These are phyloP conservation scores for Tapirus terrestris DNA, from an alignment of 2,113 vertebrate genomes.

Conservation along the genomic window DNA sequence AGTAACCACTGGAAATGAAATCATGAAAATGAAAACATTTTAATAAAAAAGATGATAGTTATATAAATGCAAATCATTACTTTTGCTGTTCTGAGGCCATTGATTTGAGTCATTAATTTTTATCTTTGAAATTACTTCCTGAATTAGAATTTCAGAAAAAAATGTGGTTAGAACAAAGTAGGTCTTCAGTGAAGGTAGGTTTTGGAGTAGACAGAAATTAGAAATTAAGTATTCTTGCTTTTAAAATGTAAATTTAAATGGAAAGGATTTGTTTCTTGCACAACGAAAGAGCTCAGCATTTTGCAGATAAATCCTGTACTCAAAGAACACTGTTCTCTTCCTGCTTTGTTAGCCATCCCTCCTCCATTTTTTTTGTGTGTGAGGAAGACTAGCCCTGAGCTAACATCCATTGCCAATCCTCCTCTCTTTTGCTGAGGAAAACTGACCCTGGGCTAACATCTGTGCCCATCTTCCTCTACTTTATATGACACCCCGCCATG, in stretches of 20 bases:
- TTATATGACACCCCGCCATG: no score
- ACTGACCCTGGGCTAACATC: no score
- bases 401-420: no score
- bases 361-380: not conserved
- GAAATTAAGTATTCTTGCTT: not conserved
- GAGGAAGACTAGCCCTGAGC: no score
- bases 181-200: not conserved
- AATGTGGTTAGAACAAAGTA: not conserved
- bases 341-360: not conserved
- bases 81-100: not conserved
- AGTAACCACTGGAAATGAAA: not conserved
- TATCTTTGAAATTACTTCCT: conserved; percentile 42
- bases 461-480: no score
- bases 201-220: not conserved
- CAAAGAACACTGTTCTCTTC: not conserved
- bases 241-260: conserved; percentile 17
- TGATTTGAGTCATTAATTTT: not conserved
- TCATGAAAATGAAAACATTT: conserved; percentile 22
- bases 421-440: no score
- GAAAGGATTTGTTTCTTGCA: not conserved
- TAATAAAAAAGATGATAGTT: not conserved
- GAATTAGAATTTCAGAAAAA: conserved; percentile 33
- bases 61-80: not conserved
- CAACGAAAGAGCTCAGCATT: not conserved
- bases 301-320: not conserved